phyloP scores from a whole-genome alignment of 2,113 vertebrate genomes.

The Calidris pugnax region DNA sequence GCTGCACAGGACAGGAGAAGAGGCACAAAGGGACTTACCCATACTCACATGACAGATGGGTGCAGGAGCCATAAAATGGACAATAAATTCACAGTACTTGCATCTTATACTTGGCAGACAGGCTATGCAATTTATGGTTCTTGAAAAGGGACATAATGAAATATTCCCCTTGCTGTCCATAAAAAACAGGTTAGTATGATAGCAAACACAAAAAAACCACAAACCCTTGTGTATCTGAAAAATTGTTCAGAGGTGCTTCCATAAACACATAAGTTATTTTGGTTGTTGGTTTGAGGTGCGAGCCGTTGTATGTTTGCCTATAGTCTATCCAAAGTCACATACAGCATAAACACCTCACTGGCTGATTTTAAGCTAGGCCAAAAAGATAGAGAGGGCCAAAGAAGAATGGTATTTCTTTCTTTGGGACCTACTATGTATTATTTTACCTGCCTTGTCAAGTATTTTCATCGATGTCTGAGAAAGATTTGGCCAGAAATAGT shows the following conservation, averaged over 20 bases:
- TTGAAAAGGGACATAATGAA: background rate
- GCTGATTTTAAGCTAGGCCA: background rate
- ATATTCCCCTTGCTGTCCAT: background rate
- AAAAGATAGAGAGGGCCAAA: background rate
- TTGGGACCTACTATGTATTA: background rate
- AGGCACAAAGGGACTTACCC: background rate
- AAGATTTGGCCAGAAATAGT: constrained; percentile 15
- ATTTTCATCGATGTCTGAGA: background rate
- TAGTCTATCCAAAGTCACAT: background rate
- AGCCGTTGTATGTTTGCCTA: background rate
- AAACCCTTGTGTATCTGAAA: background rate
- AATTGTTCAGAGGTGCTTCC: background rate
- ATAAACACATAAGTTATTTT: background rate
- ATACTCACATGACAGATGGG: background rate
- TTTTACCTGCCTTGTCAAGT: background rate
- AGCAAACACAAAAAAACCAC: background rate
- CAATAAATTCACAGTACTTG: background rate
- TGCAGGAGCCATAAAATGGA: background rate
- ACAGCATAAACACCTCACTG: background rate
- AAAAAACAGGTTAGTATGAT: background rate
- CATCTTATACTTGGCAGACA: background rate
- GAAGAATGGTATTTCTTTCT: background rate
- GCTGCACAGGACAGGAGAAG: background rate
- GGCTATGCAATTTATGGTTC: background rate
- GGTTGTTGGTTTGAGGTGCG: background rate